A percentile compares a stretch with the other conserved stretches of the same genome.
phyloP scores from a whole-genome alignment of 2,888 invertebrate species.

The Mechanitis messenoides region DNA sequence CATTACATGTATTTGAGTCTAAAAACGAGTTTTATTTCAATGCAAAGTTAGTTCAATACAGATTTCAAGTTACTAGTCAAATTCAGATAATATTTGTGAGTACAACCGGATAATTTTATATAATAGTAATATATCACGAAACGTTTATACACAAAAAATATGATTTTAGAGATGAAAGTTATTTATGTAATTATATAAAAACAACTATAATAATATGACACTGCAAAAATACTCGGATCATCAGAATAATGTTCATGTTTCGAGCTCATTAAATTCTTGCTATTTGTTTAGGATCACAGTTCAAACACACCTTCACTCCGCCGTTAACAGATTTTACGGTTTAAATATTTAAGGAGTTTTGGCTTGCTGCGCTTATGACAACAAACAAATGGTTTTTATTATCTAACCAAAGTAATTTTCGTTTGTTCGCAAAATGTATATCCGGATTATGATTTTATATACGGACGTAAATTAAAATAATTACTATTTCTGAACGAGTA shows the following conservation, averaged over 20 bases:
- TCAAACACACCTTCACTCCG: slow-evolving; percentile 62
- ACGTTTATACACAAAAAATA: no score
- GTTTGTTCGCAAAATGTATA: not conserved
- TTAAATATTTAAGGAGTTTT: slow-evolving; percentile 68
- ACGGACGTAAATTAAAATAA: not conserved
- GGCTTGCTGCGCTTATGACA: slow-evolving; percentile 58
- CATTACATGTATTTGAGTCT: no score
- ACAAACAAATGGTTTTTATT: slow-evolving; percentile 57
- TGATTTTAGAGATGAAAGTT: no score
- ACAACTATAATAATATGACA: not conserved
- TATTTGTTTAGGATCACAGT: slow-evolving; percentile 69
- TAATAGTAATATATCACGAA: no score
- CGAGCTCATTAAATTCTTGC: slow-evolving; percentile 65
- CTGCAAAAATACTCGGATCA: slow-evolving; percentile 6
- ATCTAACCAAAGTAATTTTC: slow-evolving; percentile 24
- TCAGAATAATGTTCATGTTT: slow-evolving; percentile 38
- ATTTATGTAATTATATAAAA: not conserved
- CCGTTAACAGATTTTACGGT: slow-evolving; percentile 66
- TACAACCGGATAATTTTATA: no score
- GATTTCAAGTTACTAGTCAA: no score
- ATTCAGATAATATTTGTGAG: no score
- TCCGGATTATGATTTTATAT: slow-evolving; percentile 5
- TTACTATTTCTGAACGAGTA: slow-evolving; percentile 6
- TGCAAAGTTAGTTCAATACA: no score
- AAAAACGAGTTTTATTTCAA: no score